Evolutionary conservation across 2,113 vertebrate species (phyloP), one percentile per base, ranked within the genome.

Genomic region (Phylloscopus trochiloides): DNA sequence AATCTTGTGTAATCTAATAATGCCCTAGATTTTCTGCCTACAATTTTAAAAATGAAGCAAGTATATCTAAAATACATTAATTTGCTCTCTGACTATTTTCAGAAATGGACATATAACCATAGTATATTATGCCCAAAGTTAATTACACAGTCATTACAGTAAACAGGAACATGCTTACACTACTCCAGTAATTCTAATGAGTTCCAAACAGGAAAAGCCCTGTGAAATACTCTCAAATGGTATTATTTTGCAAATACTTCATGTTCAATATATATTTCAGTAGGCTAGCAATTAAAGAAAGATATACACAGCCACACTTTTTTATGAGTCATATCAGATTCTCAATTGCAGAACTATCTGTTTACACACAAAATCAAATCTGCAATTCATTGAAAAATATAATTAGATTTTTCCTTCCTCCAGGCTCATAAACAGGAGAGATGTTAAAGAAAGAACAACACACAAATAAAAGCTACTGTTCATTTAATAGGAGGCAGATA

Each of bases 391-490:
- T 94, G 40, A 47, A 65, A 86, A 72, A 9, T 63, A 31, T 81
- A 61, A 79, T 90, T 75, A 86, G 52, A 62, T 74, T 47, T 58
- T 73, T 77, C 21, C 31, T 80, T 80, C 75, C 57, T 38, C 26
- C 57, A 75, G 42, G 61, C 80, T 91, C 54, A 57, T 81, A 81
- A 93, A 88, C 11, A 88, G 75, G 40, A 67, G 40, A 81, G 21
- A 91, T 45, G 6, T 65, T 94, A 40, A 77, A 88, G 84, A 83
- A 87, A 95, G 61, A 95, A 88, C 22, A 84, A 82, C 66, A 86
- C 55, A 80, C 42, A 89, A 94, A 96, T 88, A 95, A 91, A 95
- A 78, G 29, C 65, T 86, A 91, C 76, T 77, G 67, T 52, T 94
- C 65, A 85, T 84, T 96, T 93, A 93, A 89, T 63, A 71, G 43